These are phyloP conservation scores for Macrophya annulata DNA, from an alignment of 2,888 invertebrate species.

Conservation along the genomic window DNA sequence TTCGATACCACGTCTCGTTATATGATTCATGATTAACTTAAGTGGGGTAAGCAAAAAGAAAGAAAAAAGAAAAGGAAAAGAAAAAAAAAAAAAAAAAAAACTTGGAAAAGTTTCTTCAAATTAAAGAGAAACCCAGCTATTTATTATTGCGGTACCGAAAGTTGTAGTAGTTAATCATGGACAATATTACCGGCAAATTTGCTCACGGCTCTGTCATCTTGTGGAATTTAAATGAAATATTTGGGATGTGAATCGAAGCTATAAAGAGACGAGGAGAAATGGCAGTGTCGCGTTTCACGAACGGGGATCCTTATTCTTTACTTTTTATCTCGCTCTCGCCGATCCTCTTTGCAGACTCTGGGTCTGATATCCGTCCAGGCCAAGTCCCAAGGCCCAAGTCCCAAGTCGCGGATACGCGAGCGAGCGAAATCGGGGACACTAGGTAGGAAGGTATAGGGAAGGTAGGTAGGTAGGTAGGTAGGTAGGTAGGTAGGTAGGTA, in stretches of 20 bases:
- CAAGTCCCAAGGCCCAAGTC: neutral
- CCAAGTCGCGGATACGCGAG: neutral
- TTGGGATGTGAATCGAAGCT: constrained; percentile 43
- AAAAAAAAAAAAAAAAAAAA: neutral
- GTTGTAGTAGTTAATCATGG: neutral
- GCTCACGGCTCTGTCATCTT: neutral
- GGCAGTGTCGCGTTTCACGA: constrained; percentile 27
- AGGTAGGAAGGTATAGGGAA: too few relatives aligned
- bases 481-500: neutral
- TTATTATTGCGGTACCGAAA: neutral
- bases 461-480: neutral
- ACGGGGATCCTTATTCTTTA: constrained; percentile 17
- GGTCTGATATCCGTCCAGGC: neutral
- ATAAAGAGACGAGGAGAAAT: neutral
- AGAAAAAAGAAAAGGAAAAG: too few relatives aligned
- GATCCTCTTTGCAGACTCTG: neutral
- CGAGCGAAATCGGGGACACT: constrained; percentile 51
- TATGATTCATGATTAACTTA: neutral
- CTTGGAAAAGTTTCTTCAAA: neutral
- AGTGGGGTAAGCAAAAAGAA: too few relatives aligned
- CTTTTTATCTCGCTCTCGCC: neutral
- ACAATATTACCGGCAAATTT: neutral
- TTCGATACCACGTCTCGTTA: constrained; percentile 7
- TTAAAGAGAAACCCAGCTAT: neutral
- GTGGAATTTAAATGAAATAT: neutral